Evolutionary conservation across 2,888 invertebrate species (phyloP).

Genomic region (Leptogaster cylindrica): DNA sequence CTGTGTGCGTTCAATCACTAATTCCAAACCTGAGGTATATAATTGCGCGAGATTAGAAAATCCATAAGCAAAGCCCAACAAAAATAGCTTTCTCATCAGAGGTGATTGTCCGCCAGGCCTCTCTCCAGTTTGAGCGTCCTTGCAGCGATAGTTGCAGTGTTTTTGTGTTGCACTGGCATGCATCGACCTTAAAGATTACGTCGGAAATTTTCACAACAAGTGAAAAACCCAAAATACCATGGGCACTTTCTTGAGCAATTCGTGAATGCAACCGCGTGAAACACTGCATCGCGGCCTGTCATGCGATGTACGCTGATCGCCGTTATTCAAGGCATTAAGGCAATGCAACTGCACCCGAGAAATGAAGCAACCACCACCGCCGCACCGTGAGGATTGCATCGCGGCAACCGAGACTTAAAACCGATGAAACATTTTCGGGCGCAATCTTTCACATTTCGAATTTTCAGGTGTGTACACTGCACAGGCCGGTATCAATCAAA

Average conservation of each 20-base stretch:
- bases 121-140: conserved; percentile 21
- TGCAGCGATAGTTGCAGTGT: conserved; percentile 7
- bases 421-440: background rate
- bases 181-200: conserved; percentile 8
- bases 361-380: background rate
- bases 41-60: conserved; percentile 10
- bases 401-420: background rate
- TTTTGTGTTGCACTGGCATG: background rate
- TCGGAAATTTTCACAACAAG: conserved; percentile 11
- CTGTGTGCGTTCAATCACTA: too few species aligned
- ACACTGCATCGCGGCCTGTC: background rate
- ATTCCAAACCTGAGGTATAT: too few species aligned
- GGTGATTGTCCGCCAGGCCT: conserved; percentile 7
- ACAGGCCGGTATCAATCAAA: background rate
- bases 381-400: background rate
- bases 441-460: conserved; percentile 5
- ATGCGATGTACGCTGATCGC: background rate
- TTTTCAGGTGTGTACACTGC: background rate
- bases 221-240: background rate
- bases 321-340: too few species aligned
- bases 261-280: background rate
- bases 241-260: background rate
- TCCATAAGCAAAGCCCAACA: background rate
- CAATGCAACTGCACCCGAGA: conserved; percentile 3
- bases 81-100: conserved; percentile 21